Conservation (phyloP, 2,888 invertebrate genomes). For the Falcaria lacertinaria region DNA sequence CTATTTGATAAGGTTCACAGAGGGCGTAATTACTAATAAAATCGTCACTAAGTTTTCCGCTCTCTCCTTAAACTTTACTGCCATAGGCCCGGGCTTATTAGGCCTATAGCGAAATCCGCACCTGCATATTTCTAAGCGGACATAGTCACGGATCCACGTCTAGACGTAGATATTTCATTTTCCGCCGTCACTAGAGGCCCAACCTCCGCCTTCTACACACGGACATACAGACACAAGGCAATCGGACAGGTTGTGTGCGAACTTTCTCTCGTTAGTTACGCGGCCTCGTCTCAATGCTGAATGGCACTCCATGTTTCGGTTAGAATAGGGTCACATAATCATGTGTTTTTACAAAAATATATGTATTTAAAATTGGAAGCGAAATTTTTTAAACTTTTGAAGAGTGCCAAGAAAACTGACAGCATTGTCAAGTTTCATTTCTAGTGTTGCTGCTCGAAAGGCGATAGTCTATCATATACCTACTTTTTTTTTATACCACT, state of each 20-base stretch:
- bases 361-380: not conserved
- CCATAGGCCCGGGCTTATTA: too few species aligned
- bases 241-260: not conserved
- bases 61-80: too few species aligned
- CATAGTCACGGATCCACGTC: too few species aligned
- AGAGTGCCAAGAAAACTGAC: too few species aligned
- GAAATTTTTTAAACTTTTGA: not conserved
- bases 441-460: too few species aligned
- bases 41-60: too few species aligned
- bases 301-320: not conserved
- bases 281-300: conserved; percentile 7
- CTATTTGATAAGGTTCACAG: not conserved
- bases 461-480: too few species aligned
- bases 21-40: not conserved
- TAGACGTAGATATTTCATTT: too few species aligned
- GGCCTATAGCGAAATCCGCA: too few species aligned
- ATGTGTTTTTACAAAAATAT: not conserved
- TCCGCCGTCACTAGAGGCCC: not conserved
- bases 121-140: too few species aligned
- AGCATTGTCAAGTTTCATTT: too few species aligned
- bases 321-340: not conserved
- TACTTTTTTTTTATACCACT: too few species aligned
- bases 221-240: not conserved
- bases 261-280: conserved; percentile 12
- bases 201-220: not conserved